These are phyloP conservation scores for Cyphomyrmex costatus DNA, from an alignment of 1,140 invertebrate species.

Conservation along the genomic window DNA sequence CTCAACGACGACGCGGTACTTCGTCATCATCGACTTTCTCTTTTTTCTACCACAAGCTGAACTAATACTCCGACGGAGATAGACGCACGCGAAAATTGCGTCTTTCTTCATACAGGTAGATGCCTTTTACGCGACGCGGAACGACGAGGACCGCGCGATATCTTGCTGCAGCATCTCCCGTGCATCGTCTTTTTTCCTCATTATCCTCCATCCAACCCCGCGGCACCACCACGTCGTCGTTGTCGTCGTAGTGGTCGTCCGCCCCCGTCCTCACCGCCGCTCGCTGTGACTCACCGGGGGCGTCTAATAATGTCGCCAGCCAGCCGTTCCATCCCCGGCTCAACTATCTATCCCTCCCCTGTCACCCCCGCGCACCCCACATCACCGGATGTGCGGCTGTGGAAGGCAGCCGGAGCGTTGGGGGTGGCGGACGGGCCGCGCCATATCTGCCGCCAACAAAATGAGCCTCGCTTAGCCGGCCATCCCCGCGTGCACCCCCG, in stretches of 20 bases:
- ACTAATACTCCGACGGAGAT: constrained; percentile 66
- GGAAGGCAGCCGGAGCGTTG: constrained; percentile 42
- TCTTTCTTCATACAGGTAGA: constrained; percentile 68
- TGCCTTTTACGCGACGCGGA: constrained; percentile 65
- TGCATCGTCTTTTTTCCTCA: constrained; percentile 85
- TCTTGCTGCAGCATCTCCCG: constrained; percentile 67
- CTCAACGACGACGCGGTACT: constrained; percentile 10
- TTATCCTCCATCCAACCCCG: constrained; percentile 77
- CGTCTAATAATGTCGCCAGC: constrained; percentile 87
- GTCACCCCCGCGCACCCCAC: constrained; percentile 70
- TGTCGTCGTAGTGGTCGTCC: constrained; percentile 59
- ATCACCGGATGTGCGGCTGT: constrained; percentile 60
- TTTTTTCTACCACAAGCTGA: constrained; percentile 65
- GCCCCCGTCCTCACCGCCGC: constrained; percentile 72
- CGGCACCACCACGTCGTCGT: constrained; percentile 46
- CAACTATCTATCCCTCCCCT: constrained; percentile 66
- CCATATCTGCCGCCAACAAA: constrained; percentile 84
- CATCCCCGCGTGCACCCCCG: constrained; percentile 71
- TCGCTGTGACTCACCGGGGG: constrained; percentile 83
- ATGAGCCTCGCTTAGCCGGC: constrained; percentile 85
- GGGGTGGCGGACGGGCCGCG: constrained; percentile 63
- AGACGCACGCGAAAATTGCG: constrained; percentile 75
- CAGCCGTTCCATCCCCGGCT: constrained; percentile 82
- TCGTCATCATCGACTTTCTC: constrained; percentile 38
- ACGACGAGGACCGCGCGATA: constrained; percentile 69